Base-by-base conservation (phyloP, 2,797 vertebrate genomes). In the Apogon hyalosoma region DNA sequence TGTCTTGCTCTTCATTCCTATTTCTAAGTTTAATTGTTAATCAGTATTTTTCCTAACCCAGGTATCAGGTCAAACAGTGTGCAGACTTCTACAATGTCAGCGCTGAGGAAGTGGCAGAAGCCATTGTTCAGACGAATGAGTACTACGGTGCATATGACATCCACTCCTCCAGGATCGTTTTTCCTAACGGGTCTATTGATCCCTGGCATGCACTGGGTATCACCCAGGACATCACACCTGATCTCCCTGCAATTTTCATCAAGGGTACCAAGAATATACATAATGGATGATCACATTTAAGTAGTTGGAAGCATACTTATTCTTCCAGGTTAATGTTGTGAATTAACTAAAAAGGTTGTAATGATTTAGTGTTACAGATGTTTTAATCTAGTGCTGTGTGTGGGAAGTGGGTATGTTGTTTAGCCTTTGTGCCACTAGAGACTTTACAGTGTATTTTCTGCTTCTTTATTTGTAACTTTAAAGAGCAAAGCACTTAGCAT, bases 181-280 rank as follows among this genome's bases (percentile, higher is more conserved):
- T 95, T 73, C 91, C 91, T 13, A 92, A 93, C 0, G 91, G 92
- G 3, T 89, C 88, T 49, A 80, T 92, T 39, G 94, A 94, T 75
- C 90, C 91, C 6, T 94, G 93, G 93, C 91, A 93, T 3, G 87
- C 86, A 6, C 48, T 94, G 46, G 89, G 93, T 11, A 77, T 94
- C 84, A 94, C 91, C 19, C 21, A 28, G 8, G 83, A 90, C 71
- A 82, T 93, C 69, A 40, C 59, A 0, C 45, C 69, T 12, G 84
- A 92, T 61, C 88, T 95, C 6, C 85, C 86, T 0, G 90, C 92
- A 16, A 69, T 94, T 70, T 93, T 92, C 52, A 92, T 89, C 16
- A 63, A 91, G 87, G 90, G 93, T 94, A 61, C 88, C 69, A 28
- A 14, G n/a, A 9, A 59, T 7, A 3, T 19, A 16, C 2, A 11